Evolutionary conservation across 2,113 vertebrate species (phyloP).

Genomic region (Thinocorus orbignyianus): DNA sequence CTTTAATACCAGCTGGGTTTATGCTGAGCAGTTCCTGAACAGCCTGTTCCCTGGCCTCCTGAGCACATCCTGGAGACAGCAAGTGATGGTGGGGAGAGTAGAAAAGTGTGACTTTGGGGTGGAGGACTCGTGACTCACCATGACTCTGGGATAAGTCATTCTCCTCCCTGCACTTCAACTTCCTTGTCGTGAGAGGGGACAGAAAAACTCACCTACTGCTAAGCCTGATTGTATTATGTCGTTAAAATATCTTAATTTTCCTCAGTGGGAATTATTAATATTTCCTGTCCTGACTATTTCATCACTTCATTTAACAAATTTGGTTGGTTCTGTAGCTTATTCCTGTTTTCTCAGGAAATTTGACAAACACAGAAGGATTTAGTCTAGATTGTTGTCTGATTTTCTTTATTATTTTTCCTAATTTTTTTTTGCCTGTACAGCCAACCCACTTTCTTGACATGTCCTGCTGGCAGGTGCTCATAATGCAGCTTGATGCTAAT

Average conservation of each 20-base stretch:
- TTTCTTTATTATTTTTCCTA: background rate
- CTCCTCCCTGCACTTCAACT: background rate
- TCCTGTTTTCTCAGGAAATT: conserved; percentile 15
- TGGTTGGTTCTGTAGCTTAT: background rate
- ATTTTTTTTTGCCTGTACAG: background rate
- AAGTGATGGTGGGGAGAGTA: background rate
- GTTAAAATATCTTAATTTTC: background rate
- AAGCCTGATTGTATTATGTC: background rate
- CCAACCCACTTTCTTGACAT: background rate
- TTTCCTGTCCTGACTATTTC: background rate
- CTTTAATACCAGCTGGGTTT: background rate
- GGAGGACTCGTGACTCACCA: background rate
- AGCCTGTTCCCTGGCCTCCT: background rate
- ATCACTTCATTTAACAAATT: background rate
- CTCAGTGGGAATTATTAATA: background rate
- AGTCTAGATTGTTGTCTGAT: background rate
- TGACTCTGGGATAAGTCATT: background rate
- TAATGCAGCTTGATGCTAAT: background rate
- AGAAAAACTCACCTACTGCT: background rate
- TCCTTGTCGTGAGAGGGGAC: background rate
- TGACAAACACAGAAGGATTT: background rate
- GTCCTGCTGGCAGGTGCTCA: background rate
- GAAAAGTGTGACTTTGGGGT: background rate
- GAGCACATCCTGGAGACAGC: background rate
- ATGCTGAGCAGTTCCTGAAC: background rate